Conservation (phyloP, 2,797 vertebrate species). For the Sardinella longiceps region DNA sequence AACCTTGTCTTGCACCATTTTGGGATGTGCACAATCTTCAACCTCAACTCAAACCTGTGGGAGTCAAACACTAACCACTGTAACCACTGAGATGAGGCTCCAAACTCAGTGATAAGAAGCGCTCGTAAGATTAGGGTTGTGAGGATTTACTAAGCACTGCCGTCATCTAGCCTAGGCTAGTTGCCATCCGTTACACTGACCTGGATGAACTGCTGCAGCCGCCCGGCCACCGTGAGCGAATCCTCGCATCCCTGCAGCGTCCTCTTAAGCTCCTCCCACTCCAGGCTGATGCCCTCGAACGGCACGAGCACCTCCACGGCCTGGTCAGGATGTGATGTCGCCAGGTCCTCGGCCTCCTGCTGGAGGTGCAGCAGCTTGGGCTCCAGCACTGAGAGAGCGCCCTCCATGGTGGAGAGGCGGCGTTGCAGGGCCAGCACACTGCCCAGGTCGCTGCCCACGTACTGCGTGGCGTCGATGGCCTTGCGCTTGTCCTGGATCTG, state of each 20-base stretch:
- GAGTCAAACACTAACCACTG: too few relatives aligned
- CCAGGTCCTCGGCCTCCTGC: constrained; percentile 84
- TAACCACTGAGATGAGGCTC: too few relatives aligned
- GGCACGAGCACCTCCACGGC: constrained; percentile 85
- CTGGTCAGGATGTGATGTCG: constrained; percentile 73
- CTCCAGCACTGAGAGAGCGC: constrained; percentile 85
- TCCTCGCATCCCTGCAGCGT: constrained; percentile 89
- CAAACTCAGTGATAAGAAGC: too few relatives aligned
- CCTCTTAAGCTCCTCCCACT: constrained; percentile 88
- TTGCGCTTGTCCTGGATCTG: constrained; percentile 90
- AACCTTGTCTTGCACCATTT: too few relatives aligned
- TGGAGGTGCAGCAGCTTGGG: constrained; percentile 87
- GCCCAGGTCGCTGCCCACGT: constrained; percentile 81
- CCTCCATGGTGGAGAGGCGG: constrained; percentile 89
- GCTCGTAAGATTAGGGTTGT: too few relatives aligned
- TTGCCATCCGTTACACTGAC: not conserved
- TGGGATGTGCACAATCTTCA: too few relatives aligned
- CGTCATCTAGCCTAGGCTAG: too few relatives aligned
- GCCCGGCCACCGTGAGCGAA: constrained; percentile 82
- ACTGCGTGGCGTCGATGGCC: constrained; percentile 86
- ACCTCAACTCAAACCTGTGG: too few relatives aligned
- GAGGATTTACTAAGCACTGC: too few relatives aligned
- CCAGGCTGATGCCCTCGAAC: constrained; percentile 85
- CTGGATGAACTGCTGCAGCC: constrained; percentile 90
- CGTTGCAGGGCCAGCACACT: constrained; percentile 85